Base-by-base conservation (phyloP, 2,113 vertebrate species). In the Myiopsitta monachus region DNA sequence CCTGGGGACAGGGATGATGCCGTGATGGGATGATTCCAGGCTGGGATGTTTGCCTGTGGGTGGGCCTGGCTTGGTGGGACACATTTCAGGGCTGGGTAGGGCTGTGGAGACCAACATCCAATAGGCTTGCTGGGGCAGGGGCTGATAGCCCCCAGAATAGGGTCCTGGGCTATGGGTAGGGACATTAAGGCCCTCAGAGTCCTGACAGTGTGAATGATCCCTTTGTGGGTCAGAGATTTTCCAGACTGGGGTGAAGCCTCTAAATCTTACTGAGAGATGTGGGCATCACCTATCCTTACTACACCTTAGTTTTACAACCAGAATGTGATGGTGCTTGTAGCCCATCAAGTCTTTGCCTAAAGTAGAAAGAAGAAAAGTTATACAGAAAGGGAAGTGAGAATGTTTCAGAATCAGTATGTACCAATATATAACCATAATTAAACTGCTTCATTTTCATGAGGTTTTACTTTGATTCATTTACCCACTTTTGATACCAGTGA, bases 361-460 rank as follows among this genome's bases (percentile, higher is more conserved):
- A 69, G 39, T 80, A 74, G 46, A 82, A 88, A 72, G 24, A 67
- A 17, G 28, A 63, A 73, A 92, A 75, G 51, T 67, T 41, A 22
- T 9, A 91, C 52, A 64, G 75, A 77, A 92, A 79, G 64, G 36
- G 85, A 77, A 68, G 19, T 18, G 74, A 82, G 88, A 62, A 83
- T 66, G 52, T 87, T 87, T 93, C 63, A 61, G 47, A 59, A 90
- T 61, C 54, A 52, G 46, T 64, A 61, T 30, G 26, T 52, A 72
- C 24, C 55, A 88, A 46, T 52, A 59, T 85, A 83, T 89, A 93
- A 90, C 39, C 21, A 72, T 82, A 68, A 63, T 96, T 92, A 90
- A 92, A 93, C 70, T 92, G 67, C 39, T 97, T 94, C 41, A 92
- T 97, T 98, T 98, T 95, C 87, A 80, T 91, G 51, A 87, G 87